Evolutionary conservation across 2,797 vertebrate species (phyloP).

Genomic region (Thunnus albacares): DNA sequence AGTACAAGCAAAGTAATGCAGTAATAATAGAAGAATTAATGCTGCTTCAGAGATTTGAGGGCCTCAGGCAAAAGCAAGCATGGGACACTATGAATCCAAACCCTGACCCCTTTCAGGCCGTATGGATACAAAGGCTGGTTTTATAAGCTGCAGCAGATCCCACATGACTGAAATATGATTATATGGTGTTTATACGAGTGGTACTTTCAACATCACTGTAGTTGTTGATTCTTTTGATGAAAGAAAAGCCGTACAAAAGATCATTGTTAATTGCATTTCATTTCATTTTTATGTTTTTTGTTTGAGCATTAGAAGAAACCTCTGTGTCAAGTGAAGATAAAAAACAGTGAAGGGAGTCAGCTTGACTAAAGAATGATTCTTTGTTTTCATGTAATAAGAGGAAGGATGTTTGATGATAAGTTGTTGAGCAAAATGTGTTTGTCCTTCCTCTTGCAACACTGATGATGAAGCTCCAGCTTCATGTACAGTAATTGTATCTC

Average conservation of each 20-base stretch:
- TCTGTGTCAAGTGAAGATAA: neutral
- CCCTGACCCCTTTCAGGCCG: neutral
- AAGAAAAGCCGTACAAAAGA: neutral
- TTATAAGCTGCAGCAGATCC: conserved; percentile 27
- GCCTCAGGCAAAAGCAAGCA: conserved; percentile 24
- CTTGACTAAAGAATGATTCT: neutral
- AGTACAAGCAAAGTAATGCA: neutral
- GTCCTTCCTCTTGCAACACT: neutral
- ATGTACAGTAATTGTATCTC: neutral
- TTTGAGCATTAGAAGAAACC: neutral
- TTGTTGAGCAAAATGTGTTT: neutral
- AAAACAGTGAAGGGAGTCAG: neutral
- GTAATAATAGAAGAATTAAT: conserved; percentile 8
- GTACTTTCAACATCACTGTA: neutral
- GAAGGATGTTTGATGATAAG: neutral
- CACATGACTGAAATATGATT: conserved; percentile 42
- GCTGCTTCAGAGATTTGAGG: neutral
- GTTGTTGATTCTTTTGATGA: neutral
- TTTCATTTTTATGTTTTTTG: neutral
- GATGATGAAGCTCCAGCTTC: neutral
- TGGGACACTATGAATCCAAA: conserved; percentile 33
- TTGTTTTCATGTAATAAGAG: neutral
- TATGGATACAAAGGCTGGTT: conserved; percentile 25
- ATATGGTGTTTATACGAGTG: neutral
- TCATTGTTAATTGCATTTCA: neutral